phyloP scores from a whole-genome alignment of 2,888 invertebrate species.

The Apomyelois bistriatella region DNA sequence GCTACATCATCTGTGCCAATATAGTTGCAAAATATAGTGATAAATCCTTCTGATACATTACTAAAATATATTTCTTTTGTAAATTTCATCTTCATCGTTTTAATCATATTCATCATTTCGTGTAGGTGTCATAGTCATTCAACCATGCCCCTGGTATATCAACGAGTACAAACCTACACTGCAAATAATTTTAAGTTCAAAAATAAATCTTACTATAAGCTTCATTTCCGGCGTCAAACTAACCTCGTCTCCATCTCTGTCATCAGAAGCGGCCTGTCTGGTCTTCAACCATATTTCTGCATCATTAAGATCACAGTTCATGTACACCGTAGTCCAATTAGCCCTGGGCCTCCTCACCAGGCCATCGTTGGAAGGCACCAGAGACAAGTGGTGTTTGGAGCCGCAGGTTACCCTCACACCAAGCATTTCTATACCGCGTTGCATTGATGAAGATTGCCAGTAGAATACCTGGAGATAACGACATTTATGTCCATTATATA shows the following conservation, averaged over 20 bases:
- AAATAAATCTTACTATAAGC: too few relatives aligned
- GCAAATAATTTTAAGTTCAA: too few relatives aligned
- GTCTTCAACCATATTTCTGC: constrained; percentile 96
- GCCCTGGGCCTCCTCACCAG: constrained; percentile 91
- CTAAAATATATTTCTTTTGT: too few relatives aligned
- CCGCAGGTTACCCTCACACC: constrained; percentile 91
- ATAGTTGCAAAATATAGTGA: too few relatives aligned
- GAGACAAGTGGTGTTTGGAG: constrained; percentile 86
- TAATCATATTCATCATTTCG: too few relatives aligned
- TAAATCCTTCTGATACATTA: too few relatives aligned
- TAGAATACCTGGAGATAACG: constrained; percentile 83
- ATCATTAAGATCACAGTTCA: constrained; percentile 95
- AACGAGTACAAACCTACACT: too few relatives aligned
- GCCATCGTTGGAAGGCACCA: constrained; percentile 89
- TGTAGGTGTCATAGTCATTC: too few relatives aligned
- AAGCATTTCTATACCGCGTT: constrained; percentile 92
- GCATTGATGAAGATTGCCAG: constrained; percentile 98
- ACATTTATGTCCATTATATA: too few relatives aligned
- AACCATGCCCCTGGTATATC: too few relatives aligned
- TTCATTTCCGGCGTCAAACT: constrained; percentile 3
- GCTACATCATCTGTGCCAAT: too few relatives aligned
- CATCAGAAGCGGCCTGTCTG: constrained; percentile 69
- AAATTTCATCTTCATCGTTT: too few relatives aligned
- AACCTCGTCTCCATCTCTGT: constrained; percentile 48
- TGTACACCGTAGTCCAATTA: constrained; percentile 94